Conservation (phyloP, 2,888 invertebrate genomes). For the Melipona beecheii region DNA sequence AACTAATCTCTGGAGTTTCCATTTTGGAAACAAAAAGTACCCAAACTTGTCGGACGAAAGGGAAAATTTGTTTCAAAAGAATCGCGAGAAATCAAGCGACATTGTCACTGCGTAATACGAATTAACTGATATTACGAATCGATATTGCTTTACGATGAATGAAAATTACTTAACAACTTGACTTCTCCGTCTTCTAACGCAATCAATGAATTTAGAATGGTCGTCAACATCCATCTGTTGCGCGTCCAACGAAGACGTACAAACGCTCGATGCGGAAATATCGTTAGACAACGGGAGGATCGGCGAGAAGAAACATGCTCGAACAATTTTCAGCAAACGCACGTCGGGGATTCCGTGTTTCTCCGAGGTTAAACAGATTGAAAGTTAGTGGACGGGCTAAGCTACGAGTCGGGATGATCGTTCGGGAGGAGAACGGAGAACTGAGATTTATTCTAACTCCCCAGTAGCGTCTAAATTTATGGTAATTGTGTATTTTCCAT, state of each 20-base stretch:
- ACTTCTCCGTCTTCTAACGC: background rate
- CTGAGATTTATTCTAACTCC: background rate
- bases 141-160: background rate
- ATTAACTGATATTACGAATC: too few species aligned
- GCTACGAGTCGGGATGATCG: background rate
- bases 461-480: background rate
- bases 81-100: too few species aligned
- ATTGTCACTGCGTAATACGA: too few species aligned
- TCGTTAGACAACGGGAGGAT: slow-evolving; percentile 6
- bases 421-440: background rate
- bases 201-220: background rate
- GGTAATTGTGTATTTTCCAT: background rate
- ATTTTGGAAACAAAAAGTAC: too few species aligned
- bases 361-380: slow-evolving; percentile 9
- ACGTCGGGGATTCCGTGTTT: background rate
- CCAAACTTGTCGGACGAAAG: too few species aligned
- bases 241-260: background rate
- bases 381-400: background rate
- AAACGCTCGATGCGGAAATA: slow-evolving; percentile 11
- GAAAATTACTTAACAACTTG: background rate
- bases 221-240: slow-evolving; percentile 37
- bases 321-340: slow-evolving; percentile 12
- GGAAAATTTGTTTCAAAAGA: too few species aligned
- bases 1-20: too few species aligned
- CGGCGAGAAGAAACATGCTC: slow-evolving; percentile 13